Evolutionary conservation across 2,113 vertebrate genomes (phyloP).

Genomic region (Zapornia atra): DNA sequence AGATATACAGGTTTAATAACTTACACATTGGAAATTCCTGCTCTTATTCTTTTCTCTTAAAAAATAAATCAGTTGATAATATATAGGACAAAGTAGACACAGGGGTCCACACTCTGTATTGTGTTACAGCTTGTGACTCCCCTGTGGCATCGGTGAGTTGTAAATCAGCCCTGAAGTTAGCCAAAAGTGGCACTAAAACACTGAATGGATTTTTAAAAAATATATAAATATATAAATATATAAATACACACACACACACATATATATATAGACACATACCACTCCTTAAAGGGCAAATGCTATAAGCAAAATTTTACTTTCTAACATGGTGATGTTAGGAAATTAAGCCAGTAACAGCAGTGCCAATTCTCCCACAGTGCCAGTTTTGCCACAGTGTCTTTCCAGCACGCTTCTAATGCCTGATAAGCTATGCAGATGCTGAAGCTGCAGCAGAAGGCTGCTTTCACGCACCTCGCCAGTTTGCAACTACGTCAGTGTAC

Average conservation of each 20-base stretch:
- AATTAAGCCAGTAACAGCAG: neutral
- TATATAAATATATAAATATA: no score
- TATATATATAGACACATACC: no score
- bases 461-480: neutral
- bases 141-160: neutral
- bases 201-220: neutral
- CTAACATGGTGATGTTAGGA: rapidly evolving
- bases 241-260: no score
- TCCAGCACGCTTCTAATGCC: neutral
- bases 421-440: neutral
- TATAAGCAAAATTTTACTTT: neutral
- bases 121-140: neutral
- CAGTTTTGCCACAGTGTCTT: neutral
- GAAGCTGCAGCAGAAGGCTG: neutral
- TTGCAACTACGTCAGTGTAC: rapidly evolving
- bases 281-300: neutral
- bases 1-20: neutral
- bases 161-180: neutral
- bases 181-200: neutral
- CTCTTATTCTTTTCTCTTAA: neutral
- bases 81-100: neutral
- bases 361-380: neutral
- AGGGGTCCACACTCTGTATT: neutral
- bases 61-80: neutral
- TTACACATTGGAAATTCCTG: neutral